Evolutionary conservation across 2,888 invertebrate genomes (phyloP), one percentile per base, ranked within the genome.

Genomic region (Drosophila meridionalis): DNA sequence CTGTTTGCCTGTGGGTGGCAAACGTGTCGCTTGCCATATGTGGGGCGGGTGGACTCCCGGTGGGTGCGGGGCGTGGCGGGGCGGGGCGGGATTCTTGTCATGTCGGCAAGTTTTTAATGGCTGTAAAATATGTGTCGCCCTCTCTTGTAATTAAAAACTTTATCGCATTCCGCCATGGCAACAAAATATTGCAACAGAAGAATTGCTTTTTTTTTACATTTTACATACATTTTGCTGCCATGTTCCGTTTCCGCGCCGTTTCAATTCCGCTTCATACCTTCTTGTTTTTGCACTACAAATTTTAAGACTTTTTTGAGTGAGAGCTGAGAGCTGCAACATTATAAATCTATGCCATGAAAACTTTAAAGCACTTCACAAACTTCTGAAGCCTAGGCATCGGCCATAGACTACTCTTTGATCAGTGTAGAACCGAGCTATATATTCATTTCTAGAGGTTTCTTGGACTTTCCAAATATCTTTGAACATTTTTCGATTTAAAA

Each of bases 61-160:
- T 14, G 47, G 14, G 38, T 11, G 36, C 9, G 36, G 11, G 36
- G 9, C 36, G 9, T 36, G 12, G n/a, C 2, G 4, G 9, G n/a
- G 36, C 4, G 62, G 28, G 4, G 5, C 38, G 14, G 14, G n/a
- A 2, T 20, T 50, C 34, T 32, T 53, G 47, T 34, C 20, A 48
- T 57, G 43, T 52, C 73, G 73, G 64, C 71, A 71, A 73, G 71
- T 71, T 72, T 67, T 72, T 73, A 71, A 71, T 71, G 65, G 73
- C 58, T 48, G 73, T n/a, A 58, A 71, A 58, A 73, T 59, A 36
- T 63, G 57, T 65, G 73, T 73, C 64, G 57, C 30, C 36, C 48
- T 43, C 72, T 38, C 53, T 50, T 42, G 71, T 58, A 72, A 72
- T 72, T 73, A 58, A 73, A 72, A 72, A 72, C 65, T 72, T 72